These are phyloP conservation scores for Ciconia nigra DNA, from an alignment of 2,797 vertebrate species.

Conservation along the genomic window DNA sequence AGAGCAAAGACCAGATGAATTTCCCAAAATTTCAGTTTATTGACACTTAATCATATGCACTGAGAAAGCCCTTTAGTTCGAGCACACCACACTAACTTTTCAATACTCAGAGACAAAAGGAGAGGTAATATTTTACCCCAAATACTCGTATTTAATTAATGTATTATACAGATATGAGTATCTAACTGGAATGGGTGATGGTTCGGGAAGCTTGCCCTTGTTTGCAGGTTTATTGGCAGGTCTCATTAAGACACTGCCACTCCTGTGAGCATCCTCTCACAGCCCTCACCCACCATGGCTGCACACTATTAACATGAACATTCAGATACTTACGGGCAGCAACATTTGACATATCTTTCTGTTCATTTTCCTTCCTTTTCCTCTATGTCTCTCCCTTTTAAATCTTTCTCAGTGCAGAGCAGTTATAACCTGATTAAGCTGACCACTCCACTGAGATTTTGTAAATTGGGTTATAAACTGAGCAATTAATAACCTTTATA, in stretches of 20 bases:
- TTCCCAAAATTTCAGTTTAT: neutral
- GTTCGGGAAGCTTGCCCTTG: neutral
- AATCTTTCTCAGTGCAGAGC: neutral
- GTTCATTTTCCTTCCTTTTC: neutral
- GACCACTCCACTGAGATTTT: neutral
- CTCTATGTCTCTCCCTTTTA: neutral
- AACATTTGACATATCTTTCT: fast-evolving
- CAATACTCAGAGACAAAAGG: neutral
- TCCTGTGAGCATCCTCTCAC: neutral
- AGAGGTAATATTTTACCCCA: neutral
- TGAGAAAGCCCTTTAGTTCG: neutral
- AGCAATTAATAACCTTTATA: neutral
- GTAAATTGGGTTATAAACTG: neutral
- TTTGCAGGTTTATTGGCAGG: neutral
- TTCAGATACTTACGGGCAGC: fast-evolving
- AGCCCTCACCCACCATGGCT: fast-evolving
- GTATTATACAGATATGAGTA: fast-evolving
- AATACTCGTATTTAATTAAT: neutral
- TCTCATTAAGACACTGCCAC: neutral
- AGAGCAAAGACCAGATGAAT: neutral
- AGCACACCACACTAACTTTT: neutral
- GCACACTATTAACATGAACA: fast-evolving
- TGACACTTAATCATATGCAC: too few species aligned
- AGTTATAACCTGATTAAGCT: neutral
- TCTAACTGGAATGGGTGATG: neutral